Conservation (phyloP, 2,113 vertebrate species). For the Myrmophylax atrothorax region DNA sequence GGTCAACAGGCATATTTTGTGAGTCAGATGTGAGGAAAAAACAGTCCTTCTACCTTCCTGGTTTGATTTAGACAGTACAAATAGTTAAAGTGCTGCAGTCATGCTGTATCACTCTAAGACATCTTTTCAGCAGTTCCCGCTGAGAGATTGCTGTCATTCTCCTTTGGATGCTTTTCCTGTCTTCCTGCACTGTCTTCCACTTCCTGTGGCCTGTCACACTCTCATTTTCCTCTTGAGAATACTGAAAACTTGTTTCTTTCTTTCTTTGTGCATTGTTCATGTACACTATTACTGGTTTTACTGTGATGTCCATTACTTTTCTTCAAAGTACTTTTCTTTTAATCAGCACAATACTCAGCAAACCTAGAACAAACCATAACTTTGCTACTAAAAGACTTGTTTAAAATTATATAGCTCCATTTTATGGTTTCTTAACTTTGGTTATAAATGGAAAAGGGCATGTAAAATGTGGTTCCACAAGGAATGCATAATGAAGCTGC, state of each 20-base stretch:
- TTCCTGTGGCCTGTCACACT: background rate
- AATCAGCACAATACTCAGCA: background rate
- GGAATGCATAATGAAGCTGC: background rate
- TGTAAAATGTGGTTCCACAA: background rate
- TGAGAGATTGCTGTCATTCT: background rate
- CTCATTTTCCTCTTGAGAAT: background rate
- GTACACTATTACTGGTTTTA: background rate
- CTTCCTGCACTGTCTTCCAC: background rate
- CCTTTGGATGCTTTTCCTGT: background rate
- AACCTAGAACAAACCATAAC: background rate
- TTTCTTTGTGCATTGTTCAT: fast-evolving
- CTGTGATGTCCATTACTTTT: background rate
- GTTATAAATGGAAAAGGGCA: background rate
- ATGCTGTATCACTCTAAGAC: background rate
- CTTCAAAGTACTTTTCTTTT: background rate
- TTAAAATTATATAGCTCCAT: background rate
- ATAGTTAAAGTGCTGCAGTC: background rate
- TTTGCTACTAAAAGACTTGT: background rate
- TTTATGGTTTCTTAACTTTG: background rate
- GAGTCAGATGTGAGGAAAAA: background rate
- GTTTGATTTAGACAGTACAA: background rate
- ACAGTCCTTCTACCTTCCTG: background rate
- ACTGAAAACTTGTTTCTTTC: background rate
- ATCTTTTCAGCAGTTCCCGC: background rate
- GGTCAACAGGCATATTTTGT: background rate